Conservation (phyloP, 2,797 vertebrate genomes). For the Gadopsis bispinosus region DNA sequence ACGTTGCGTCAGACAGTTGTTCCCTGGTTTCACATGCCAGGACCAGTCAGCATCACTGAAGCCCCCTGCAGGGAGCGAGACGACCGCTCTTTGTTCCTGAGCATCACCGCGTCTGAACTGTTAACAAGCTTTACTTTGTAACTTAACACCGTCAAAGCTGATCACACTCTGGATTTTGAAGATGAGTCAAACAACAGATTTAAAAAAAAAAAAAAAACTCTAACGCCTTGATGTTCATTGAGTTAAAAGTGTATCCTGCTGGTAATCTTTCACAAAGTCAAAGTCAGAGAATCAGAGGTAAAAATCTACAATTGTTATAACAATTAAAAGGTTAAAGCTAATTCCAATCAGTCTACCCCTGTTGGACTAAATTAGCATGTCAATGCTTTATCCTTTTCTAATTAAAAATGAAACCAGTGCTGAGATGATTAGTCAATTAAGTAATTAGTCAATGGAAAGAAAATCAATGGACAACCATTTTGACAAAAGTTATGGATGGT, state of each 20-base stretch:
- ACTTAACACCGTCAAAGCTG: constrained; percentile 46
- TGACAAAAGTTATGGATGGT: too few relatives aligned
- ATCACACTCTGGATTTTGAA: constrained; percentile 23
- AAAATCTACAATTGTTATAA: background rate
- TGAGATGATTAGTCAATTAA: too few relatives aligned
- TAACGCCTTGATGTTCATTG: background rate
- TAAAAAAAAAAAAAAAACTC: background rate
- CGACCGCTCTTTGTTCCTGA: constrained; percentile 53
- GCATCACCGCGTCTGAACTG: constrained; percentile 48
- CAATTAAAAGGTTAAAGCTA: background rate
- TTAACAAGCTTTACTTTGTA: constrained; percentile 59
- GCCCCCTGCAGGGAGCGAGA: constrained; percentile 45
- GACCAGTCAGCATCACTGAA: constrained; percentile 49
- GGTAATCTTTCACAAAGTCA: background rate
- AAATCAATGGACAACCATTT: too few relatives aligned
- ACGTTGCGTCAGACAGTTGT: constrained; percentile 59
- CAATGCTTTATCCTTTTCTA: background rate
- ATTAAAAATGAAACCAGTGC: background rate
- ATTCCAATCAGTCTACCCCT: background rate
- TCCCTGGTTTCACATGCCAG: constrained; percentile 59
- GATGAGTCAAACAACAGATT: constrained; percentile 21
- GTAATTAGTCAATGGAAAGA: too few relatives aligned
- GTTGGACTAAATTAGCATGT: background rate
- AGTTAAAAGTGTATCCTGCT: background rate
- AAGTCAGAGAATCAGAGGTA: background rate